Base-by-base conservation (phyloP, 2,888 invertebrate species). In the Cremastinae sp. region DNA sequence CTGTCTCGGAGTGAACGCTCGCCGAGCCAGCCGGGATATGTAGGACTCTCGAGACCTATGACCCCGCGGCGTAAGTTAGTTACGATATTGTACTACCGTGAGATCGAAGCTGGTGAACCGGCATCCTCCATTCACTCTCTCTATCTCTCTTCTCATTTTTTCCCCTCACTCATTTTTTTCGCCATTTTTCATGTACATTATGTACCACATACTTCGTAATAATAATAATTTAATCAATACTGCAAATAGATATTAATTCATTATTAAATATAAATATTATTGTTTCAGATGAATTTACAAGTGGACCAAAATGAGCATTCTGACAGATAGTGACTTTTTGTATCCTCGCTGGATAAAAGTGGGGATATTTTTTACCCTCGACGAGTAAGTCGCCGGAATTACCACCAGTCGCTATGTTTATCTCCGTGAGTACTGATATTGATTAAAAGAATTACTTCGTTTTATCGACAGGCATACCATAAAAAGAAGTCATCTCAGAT, bases 41-140 rank as follows among this genome's bases (percentile, higher is more conserved):
- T 80, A 79, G 79, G 79, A 70, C 79, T 77, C 65, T 61, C 69
- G 80, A 78, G 80, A 78, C 78, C 80, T 74, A 69, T 80, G 79
- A 80, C 79, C 78, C 69, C 45, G 12, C 79, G 56, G 78, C 78
- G 79, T 80, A 80, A 78, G 80, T 80, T 78, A 80, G 79, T 80
- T 80, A 80, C 80, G 79, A 80, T 80, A 80, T 80, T 79, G 79
- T 80, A 80, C 80, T 80, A 80, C 80, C 80, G 80, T 80, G 80
- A 80, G 80, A 80, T 65, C 76, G 70, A 66, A 75, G 68, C 76
- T 62, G 43, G 36, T 65, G 20, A 64, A 56, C 65, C 65, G 70
- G 68, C 70, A 61, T 75, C 69, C 54, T 54, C 73, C 61, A 22
- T 47, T 64, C 58, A 58, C 69, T 65, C n/a, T 47, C 28, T 43